Conservation (phyloP, 2,888 invertebrate species). For the Drosophila meridionalis region DNA sequence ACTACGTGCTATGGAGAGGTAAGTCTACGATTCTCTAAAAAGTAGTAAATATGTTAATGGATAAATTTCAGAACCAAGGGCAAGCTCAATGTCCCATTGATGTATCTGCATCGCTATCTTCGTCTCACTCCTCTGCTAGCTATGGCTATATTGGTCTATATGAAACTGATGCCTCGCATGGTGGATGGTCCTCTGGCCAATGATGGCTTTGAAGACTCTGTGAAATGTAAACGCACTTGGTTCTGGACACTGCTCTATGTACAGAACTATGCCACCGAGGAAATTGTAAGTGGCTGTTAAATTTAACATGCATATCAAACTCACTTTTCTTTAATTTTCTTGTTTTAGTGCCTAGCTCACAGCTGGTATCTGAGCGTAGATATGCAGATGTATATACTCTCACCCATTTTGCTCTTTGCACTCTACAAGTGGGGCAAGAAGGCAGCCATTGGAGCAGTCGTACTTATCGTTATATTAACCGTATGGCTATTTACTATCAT, state of each 20-base stretch:
- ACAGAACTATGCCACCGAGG: conserved; percentile 83
- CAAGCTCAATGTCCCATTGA: conserved; percentile 65
- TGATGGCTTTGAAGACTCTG: not conserved
- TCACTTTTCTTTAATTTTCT: not conserved
- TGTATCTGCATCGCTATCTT: conserved; percentile 79
- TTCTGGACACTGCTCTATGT: conserved; percentile 85
- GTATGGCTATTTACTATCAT: conserved; percentile 61
- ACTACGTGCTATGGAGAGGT: conserved; percentile 65
- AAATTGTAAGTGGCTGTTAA: conserved; percentile 63
- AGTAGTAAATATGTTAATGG: too few relatives aligned
- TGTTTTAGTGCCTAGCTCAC: conserved; percentile 85
- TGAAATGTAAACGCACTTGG: conserved; percentile 82
- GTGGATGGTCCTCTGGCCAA: conserved; percentile 85
- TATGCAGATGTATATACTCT: conserved; percentile 86
- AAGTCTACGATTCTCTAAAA: not conserved
- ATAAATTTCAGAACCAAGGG: conserved; percentile 60
- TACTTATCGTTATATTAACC: conserved; percentile 62
- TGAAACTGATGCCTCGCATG: conserved; percentile 84
- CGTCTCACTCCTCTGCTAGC: conserved; percentile 86
- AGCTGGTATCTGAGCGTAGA: conserved; percentile 87
- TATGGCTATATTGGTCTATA: conserved; percentile 84
- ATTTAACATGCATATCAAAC: not conserved
- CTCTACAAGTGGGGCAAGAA: conserved; percentile 82
- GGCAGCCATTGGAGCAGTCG: conserved; percentile 50
- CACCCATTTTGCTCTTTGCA: conserved; percentile 86